Conservation (phyloP, 2,888 invertebrate genomes). For the Rhynchonema sp. region DNA sequence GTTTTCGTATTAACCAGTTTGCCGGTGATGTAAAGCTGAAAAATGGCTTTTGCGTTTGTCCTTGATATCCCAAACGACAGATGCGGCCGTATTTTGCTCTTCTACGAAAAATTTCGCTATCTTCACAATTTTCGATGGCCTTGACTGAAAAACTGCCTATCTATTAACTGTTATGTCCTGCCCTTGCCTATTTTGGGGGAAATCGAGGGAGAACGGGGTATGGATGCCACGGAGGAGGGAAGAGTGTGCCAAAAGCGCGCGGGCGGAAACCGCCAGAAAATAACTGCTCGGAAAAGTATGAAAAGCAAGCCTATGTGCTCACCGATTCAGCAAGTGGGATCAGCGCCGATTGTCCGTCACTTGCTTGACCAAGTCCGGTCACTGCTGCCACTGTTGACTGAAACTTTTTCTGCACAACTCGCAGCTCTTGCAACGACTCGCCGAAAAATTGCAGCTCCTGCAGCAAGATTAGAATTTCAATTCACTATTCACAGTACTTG, state of each 20-base stretch:
- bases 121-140: too few species aligned
- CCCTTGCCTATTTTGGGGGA: neutral
- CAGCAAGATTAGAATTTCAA: neutral
- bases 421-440: conserved; percentile 67
- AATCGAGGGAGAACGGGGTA: conserved; percentile 1
- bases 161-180: neutral
- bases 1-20: conserved; percentile 59
- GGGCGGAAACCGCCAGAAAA: too few species aligned
- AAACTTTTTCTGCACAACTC: conserved; percentile 67
- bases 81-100: too few species aligned
- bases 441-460: conserved; percentile 66
- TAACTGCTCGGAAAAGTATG: neutral
- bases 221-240: conserved; percentile 1
- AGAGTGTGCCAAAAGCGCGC: neutral
- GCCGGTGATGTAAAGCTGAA: conserved; percentile 79
- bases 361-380: conserved; percentile 47
- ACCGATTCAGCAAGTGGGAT: conserved; percentile 83
- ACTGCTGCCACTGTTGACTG: conserved; percentile 59
- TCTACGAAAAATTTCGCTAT: too few species aligned
- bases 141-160: too few species aligned
- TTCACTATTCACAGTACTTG: too few species aligned
- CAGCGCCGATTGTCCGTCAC: conserved; percentile 60
- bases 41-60: too few species aligned
- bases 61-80: too few species aligned
- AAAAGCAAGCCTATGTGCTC: too few species aligned